These are phyloP conservation scores for Holocentrus rufus DNA, from an alignment of 2,797 vertebrate genomes.

Conservation along the genomic window DNA sequence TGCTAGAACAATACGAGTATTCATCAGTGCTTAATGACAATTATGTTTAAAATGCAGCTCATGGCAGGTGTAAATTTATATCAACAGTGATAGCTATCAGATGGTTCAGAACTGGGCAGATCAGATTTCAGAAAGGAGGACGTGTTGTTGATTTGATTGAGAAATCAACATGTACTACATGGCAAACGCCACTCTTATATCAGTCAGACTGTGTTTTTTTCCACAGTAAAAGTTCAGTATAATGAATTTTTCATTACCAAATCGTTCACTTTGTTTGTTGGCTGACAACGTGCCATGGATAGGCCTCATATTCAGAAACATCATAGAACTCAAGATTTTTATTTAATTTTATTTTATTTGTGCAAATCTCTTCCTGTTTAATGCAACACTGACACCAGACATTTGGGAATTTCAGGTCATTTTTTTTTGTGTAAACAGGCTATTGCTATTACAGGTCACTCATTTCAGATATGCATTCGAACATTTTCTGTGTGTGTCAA, in stretches of 20 bases:
- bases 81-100: constrained; percentile 8
- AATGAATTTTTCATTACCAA: not conserved
- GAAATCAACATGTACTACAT: constrained; percentile 59
- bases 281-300: not conserved
- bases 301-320: not conserved
- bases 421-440: not conserved
- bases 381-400: not conserved
- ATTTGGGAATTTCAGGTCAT: not conserved
- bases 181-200: constrained; percentile 42
- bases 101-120: constrained; percentile 29
- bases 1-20: no score
- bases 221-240: not conserved
- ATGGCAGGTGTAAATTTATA: not conserved
- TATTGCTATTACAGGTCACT: not conserved
- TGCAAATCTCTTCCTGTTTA: not conserved
- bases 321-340: not conserved
- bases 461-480: not conserved
- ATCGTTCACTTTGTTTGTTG: not conserved
- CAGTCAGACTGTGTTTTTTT: constrained; percentile 22
- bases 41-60: no score
- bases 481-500: not conserved
- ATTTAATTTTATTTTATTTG: no score
- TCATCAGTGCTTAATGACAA: not conserved
- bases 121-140: constrained; percentile 18
- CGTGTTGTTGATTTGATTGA: constrained; percentile 22